Conservation (phyloP, 2,888 invertebrate species). For the Xanthia icteritia region DNA sequence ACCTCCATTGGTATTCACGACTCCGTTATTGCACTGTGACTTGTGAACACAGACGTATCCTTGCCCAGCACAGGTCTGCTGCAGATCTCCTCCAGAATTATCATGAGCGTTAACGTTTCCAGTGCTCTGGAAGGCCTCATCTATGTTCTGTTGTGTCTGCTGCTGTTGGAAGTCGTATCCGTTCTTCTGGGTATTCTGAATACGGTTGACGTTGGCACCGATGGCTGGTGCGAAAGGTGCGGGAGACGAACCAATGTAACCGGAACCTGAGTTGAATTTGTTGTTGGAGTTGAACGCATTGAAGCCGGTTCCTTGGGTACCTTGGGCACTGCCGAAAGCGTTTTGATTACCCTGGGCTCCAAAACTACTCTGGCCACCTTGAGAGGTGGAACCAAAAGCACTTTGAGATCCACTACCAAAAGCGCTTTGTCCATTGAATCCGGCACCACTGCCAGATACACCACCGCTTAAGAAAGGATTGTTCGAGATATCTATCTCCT, state of each 20-base stretch:
- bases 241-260: conserved; percentile 84
- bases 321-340: conserved; percentile 30
- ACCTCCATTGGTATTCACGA: conserved; percentile 88
- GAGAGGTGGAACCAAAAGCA: conserved; percentile 21
- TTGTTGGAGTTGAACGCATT: conserved; percentile 64
- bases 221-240: conserved; percentile 80
- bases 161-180: conserved; percentile 82
- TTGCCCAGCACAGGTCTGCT: conserved; percentile 90
- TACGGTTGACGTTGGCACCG: conserved; percentile 81
- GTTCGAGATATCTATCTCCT: conserved; percentile 78
- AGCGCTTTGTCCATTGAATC: conserved; percentile 54
- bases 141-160: conserved; percentile 81
- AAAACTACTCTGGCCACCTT: conserved; percentile 46
- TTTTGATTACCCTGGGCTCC: conserved; percentile 17
- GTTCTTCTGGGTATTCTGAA: conserved; percentile 80
- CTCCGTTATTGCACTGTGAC: conserved; percentile 91
- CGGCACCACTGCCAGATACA: conserved; percentile 50
- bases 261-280: conserved; percentile 72
- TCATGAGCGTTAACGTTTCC: conserved; percentile 79
- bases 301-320: conserved; percentile 49
- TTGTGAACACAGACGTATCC: conserved; percentile 91
- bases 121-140: conserved; percentile 81
- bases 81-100: conserved; percentile 80
- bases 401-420: conserved; percentile 53
- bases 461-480: conserved; percentile 81